These are phyloP conservation scores for Emydoidea blandingii DNA, from an alignment of 2,797 vertebrate genomes.

Conservation along the genomic window DNA sequence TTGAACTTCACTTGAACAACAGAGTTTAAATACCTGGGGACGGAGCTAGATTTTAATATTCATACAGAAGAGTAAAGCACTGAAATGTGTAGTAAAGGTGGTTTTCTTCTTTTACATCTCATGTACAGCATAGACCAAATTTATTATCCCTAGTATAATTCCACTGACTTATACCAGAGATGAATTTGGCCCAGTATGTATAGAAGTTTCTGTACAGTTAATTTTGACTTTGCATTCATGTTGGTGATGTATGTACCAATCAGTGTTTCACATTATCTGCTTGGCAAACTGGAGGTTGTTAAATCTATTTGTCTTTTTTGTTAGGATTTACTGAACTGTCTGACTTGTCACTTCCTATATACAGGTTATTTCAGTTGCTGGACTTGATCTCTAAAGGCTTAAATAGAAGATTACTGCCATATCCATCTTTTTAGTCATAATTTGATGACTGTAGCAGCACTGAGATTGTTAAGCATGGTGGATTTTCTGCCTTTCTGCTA, in stretches of 20 bases:
- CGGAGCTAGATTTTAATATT: slow-evolving; percentile 42
- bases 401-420: slow-evolving; percentile 17
- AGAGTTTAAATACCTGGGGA: slow-evolving; percentile 55
- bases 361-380: neutral
- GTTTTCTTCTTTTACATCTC: neutral
- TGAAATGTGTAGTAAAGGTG: neutral
- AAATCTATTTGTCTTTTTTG: neutral
- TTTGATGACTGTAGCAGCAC: neutral
- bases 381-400: neutral
- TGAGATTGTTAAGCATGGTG: neutral
- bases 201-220: neutral
- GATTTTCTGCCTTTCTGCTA: slow-evolving; percentile 12
- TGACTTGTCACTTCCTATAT: neutral
- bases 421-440: neutral
- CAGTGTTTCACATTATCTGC: neutral
- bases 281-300: neutral
- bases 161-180: neutral
- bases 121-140: neutral
- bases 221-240: neutral
- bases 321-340: neutral
- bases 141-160: neutral
- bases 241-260: neutral
- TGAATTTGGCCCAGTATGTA: neutral
- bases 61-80: slow-evolving; percentile 17
- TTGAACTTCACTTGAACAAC: slow-evolving; percentile 62